Base-by-base conservation (phyloP, 2,888 invertebrate species). In the Pristionchus mayeri region DNA sequence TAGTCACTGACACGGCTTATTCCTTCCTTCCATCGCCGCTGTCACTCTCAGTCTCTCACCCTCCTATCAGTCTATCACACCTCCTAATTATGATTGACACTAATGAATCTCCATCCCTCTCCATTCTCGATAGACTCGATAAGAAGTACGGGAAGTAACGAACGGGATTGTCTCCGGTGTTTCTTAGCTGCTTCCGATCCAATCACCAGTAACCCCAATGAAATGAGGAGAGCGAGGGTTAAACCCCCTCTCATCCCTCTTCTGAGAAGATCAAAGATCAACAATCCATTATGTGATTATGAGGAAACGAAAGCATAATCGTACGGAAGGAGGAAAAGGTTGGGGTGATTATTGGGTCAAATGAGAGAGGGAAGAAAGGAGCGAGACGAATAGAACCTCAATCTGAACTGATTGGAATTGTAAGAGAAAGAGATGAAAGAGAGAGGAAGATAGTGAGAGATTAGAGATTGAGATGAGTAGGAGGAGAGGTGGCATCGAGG, bases 271-370 rank as follows among this genome's bases (percentile, higher is more conserved):
- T 57, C 57, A 63, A 48, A 60, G 57, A 86, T 30, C 30, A 44
- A 30, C 24, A 40, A 57, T 16, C n/a, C 30, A 54, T 18, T 52
- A 54, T 34, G 79, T 52, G 34, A 79, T n/a, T 34, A 79, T 34
- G 54, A 30, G 44, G 54, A 52, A 52, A 18, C 2, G 54, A 16
- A 37, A 27, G 57, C 13, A 79, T 50, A 79, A 54, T 52, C 52
- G 60, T 54, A 60, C 44, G 40, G 27, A 21, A 80, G 30, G 40
- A 24, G 44, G 40, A 57, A 40, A 80, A 27, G 27, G 30, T 30
- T n/a, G 67, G 27, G 34, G 48, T 50, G 63, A 67, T 82, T 82
- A 82, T 82, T 82, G 50, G 82, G 82, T 82, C 82, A 82, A 82
- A 67, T 30, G 67, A 37, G 50, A 57, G 40, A 52, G 78, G 50